phyloP scores from a whole-genome alignment of 2,113 vertebrate genomes.

The Illadopsis cleaveri region DNA sequence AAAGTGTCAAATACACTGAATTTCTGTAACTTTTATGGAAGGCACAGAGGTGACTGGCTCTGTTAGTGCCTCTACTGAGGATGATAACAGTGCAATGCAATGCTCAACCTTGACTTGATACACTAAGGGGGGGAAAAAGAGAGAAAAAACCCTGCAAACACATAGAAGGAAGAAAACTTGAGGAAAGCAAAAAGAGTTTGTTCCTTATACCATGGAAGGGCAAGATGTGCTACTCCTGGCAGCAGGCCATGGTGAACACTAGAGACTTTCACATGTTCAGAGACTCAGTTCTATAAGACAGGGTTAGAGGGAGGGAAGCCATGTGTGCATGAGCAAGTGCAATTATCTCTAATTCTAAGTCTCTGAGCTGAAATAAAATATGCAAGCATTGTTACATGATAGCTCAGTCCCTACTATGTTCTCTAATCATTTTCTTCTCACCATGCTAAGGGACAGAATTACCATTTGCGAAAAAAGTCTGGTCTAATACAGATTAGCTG shows the following conservation, averaged over 20 bases:
- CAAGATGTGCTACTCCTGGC: neutral
- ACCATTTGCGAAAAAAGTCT: neutral
- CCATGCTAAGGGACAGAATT: neutral
- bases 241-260: neutral
- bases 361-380: neutral
- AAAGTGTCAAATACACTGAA: neutral
- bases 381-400: neutral
- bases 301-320: neutral
- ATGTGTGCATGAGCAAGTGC: neutral
- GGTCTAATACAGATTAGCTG: neutral
- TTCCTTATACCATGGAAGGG: neutral
- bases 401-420: neutral
- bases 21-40: neutral
- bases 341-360: neutral
- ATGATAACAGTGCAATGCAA: neutral
- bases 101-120: neutral
- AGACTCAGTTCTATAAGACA: neutral
- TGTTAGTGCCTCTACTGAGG: neutral
- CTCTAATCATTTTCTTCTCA: neutral
- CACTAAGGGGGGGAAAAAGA: fast-evolving
- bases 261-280: fast-evolving
- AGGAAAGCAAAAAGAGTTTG: neutral
- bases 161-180: neutral
- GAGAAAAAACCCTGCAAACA: neutral
- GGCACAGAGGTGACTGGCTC: neutral